phyloP scores from a whole-genome alignment of 1,140 invertebrate genomes.

The Epicauta chinensis region DNA sequence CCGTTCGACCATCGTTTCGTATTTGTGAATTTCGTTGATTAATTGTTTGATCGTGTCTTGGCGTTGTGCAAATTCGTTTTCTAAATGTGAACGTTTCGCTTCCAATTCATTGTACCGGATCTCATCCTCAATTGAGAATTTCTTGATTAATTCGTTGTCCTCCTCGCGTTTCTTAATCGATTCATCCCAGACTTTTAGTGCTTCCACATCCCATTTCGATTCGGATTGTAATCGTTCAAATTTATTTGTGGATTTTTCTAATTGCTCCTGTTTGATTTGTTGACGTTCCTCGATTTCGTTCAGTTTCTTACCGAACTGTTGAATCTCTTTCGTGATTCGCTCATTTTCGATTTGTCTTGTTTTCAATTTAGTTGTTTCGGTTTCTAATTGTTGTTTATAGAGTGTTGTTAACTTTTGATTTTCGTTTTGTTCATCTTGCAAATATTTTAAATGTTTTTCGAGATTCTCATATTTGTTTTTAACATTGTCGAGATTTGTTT shows the following conservation, averaged over 20 bases:
- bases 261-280: constrained; percentile 27
- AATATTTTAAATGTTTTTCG: constrained; percentile 48
- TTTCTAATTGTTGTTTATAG: constrained; percentile 53
- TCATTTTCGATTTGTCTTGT: constrained; percentile 47
- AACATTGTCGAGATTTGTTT: constrained; percentile 22
- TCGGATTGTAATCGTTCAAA: constrained; percentile 51
- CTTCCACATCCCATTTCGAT: constrained; percentile 54
- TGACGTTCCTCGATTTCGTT: constrained; percentile 45
- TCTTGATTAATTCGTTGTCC: constrained; percentile 55
- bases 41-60: constrained; percentile 44
- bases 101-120: constrained; percentile 53
- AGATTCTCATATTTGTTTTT: constrained; percentile 44
- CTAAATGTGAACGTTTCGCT: constrained; percentile 47
- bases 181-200: constrained; percentile 55
- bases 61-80: constrained; percentile 47
- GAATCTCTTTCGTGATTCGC: constrained; percentile 46
- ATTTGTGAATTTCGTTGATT: constrained; percentile 46
- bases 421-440: constrained; percentile 49
- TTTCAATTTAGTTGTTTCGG: constrained; percentile 53
- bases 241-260: constrained; percentile 44
- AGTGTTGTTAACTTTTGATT: constrained; percentile 45
- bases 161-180: constrained; percentile 52
- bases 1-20: constrained; percentile 49
- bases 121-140: constrained; percentile 56
- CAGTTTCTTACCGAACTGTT: constrained; percentile 46